Evolutionary conservation across 2,113 vertebrate species (phyloP).

Genomic region (Stigmatopora nigra): DNA sequence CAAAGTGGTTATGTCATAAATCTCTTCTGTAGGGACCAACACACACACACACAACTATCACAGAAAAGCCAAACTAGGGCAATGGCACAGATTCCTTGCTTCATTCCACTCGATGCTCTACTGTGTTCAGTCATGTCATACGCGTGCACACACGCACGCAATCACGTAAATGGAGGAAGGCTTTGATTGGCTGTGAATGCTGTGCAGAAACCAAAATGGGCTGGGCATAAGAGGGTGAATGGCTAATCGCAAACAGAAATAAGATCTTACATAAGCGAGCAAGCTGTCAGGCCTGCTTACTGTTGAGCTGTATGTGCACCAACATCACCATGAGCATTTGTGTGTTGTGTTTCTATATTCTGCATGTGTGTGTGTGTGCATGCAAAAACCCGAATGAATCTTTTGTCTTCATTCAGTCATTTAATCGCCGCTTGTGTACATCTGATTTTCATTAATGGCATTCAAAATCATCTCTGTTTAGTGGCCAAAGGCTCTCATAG

Average conservation of each 20-base stretch:
- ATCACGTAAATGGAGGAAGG: constrained; percentile 11
- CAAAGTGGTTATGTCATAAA: constrained; percentile 62
- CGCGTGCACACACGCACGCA: background rate
- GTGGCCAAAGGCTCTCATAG: background rate
- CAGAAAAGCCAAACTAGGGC: constrained; percentile 48
- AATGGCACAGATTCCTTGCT: constrained; percentile 52
- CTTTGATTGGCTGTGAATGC: constrained; percentile 9
- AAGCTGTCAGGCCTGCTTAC: constrained; percentile 45
- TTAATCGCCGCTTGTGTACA: background rate
- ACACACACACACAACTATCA: background rate
- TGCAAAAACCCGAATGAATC: constrained; percentile 21
- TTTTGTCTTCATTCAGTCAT: constrained; percentile 38
- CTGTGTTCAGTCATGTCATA: constrained; percentile 17
- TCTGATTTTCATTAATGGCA: constrained; percentile 16
- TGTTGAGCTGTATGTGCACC: constrained; percentile 32
- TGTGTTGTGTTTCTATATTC: constrained; percentile 4
- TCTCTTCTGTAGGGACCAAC: constrained; percentile 36
- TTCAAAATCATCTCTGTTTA: background rate
- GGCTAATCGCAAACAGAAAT: constrained; percentile 69
- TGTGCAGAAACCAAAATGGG: constrained; percentile 17
- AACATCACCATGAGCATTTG: constrained; percentile 17
- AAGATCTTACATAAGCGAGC: constrained; percentile 65
- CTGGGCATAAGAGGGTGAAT: constrained; percentile 35
- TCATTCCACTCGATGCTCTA: background rate
- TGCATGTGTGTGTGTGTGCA: constrained; percentile 22